Base-by-base conservation (phyloP, 2,113 vertebrate species). In the Serilophus lunatus region DNA sequence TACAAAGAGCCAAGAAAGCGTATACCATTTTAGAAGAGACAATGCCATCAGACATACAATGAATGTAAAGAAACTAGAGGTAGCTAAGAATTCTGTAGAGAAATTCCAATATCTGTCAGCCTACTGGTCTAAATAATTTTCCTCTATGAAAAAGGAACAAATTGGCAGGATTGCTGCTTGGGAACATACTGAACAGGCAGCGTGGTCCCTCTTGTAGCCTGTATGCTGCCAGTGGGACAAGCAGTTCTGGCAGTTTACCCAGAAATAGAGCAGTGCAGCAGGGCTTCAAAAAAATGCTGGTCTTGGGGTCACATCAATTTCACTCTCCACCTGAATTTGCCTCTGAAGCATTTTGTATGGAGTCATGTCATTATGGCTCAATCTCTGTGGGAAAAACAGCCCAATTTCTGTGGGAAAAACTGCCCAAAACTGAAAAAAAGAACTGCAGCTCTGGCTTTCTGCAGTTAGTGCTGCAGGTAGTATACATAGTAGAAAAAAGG, bases 401-500 rank as follows among this genome's bases (percentile, higher is more conserved):
- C n/a, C n/a, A n/a, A n/a, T n/a, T n/a, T n/a, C n/a, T n/a, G n/a
- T n/a, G n/a, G n/a, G n/a, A n/a, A n/a, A n/a, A n/a, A n/a, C n/a
- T n/a, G 16, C 45, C 45, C 20, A 57, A 56, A 64, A 33, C 5
- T n/a, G 23, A 40, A 50, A 14, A 16, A 25, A 44, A 61, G 51
- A 20, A 47, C 35, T 53, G 29, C 26, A 31, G 33, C 7, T 75
- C 13, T 51, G 80, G 2, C 15, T 50, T 33, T 78, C 38, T 36
- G 29, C 36, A 66, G 12, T 6, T 63, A 35, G 7, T 44, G 18
- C 24, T 57, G 19, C 18, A 49, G 15, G 5, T n/a, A 22, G 7
- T 47, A 18, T 9, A 38, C 0, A 0, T 22, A 23, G 22, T 3
- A 45, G 44, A 23, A 9, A 76, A 70, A 71, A n/a, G 1, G 1